These are phyloP conservation scores for Epinephelus malabaricus DNA, from an alignment of 2,797 vertebrate genomes.

Conservation along the genomic window DNA sequence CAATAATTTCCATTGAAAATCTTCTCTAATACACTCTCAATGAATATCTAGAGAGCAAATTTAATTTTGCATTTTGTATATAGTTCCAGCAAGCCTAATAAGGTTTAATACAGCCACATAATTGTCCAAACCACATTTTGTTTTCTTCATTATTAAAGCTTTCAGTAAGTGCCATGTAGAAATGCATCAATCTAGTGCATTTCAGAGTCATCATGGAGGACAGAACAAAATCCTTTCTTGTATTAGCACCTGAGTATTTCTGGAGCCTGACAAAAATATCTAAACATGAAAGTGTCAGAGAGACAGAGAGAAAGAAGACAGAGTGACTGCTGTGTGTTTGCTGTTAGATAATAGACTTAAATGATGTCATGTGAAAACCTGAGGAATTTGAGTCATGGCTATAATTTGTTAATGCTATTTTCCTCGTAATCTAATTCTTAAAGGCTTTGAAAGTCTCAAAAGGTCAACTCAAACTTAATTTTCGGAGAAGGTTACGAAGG, in stretches of 20 bases:
- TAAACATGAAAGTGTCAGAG: constrained; percentile 53
- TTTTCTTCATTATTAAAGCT: background rate
- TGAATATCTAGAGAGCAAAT: constrained; percentile 20
- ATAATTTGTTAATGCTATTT: constrained; percentile 89
- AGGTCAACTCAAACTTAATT: constrained; percentile 88
- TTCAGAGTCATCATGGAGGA: constrained; percentile 31
- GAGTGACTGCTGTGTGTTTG: constrained; percentile 67
- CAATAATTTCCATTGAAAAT: constrained; percentile 30
- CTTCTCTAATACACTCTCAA: background rate
- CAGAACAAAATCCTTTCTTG: constrained; percentile 50
- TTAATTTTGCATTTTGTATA: constrained; percentile 18
- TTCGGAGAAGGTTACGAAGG: constrained; percentile 76
- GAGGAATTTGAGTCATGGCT: constrained; percentile 85
- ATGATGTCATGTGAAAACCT: constrained; percentile 87
- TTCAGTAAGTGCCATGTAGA: background rate
- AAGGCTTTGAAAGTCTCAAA: constrained; percentile 85
- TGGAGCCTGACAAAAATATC: constrained; percentile 59
- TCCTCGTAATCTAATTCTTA: constrained; percentile 86
- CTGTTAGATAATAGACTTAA: constrained; percentile 81
- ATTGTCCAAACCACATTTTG: constrained; percentile 12
- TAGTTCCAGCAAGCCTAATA: constrained; percentile 2
- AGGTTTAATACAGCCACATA: constrained; percentile 1
- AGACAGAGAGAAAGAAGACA: constrained; percentile 48
- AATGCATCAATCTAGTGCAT: constrained; percentile 12
- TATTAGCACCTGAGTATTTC: constrained; percentile 61